Base-by-base conservation (phyloP, 1,140 invertebrate species). In the Latrodectus geometricus region DNA sequence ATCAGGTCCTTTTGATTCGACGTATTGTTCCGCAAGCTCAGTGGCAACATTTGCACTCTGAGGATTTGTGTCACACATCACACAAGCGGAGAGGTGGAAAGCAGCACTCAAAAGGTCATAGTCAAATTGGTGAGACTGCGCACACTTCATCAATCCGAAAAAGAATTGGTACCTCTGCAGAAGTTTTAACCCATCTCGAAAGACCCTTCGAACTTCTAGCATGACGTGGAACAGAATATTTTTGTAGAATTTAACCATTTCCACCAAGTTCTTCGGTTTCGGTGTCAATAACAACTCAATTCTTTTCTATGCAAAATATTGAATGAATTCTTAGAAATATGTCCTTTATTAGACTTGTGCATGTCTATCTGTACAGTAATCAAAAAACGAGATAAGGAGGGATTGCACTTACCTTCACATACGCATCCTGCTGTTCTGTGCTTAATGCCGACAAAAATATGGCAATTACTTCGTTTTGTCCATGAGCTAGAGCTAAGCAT, bases 381-480 rank as follows among this genome's bases (percentile, higher is more conserved):
- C 5, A 3, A 35, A 35, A 35, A 35, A 35, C 35, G 5, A 5
- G 5, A 1, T 5, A 35, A 35, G 35, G 35, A 35, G 5, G 5
- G 5, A 35, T 52, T 17, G 8, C n/a, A 17, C 14, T 68, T 48
- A 80, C 78, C 78, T 80, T 80, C 8, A 80, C 68, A 54, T 80
- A 80, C 14, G 52, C 14, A 17, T 80, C 78, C 70, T n/a, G 17
- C 7, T 80, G 49, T 80, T 80, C 61, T 15, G 14, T 50, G 21
- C 49, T 80, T 17, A 80, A 23, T 21, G 20, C 23, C 23, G 65
- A 35, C 0, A 80, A n/a, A 11, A 80, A 50, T 12, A 80, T 20
- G 21, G 52, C 50, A 3, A 17, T 20, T 0, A 80, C 50, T 7
- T 80, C 78, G 17, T 21, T n/a, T 20, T 80, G 66, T 9, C 52